Evolutionary conservation across 1,140 invertebrate species (phyloP).

Genomic region (Lordiphosa clarofinis): DNA sequence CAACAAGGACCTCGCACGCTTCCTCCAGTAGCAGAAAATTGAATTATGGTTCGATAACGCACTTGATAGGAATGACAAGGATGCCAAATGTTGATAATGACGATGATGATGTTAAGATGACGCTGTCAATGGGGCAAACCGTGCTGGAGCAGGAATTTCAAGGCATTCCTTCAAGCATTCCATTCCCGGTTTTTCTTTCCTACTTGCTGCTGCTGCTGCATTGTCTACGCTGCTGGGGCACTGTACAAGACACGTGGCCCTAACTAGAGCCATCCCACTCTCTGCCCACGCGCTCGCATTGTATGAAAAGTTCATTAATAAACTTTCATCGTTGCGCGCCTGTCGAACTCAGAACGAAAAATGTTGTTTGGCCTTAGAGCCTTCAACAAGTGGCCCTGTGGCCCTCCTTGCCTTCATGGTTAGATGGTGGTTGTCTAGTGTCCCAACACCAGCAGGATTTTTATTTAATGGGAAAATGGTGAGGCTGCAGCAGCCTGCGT

Average conservation of each 20-base stretch:
- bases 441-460: slow-evolving; percentile 46
- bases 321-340: slow-evolving; percentile 56
- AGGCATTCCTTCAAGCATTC: slow-evolving; percentile 64
- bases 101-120: slow-evolving; percentile 36
- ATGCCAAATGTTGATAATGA: slow-evolving; percentile 34
- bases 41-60: slow-evolving; percentile 47
- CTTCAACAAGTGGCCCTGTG: slow-evolving; percentile 60
- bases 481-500: slow-evolving; percentile 37
- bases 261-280: slow-evolving; percentile 16
- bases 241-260: slow-evolving; percentile 48
- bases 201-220: slow-evolving; percentile 38
- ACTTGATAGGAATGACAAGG: slow-evolving; percentile 54
- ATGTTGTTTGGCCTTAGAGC: slow-evolving; percentile 36
- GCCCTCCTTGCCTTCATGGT: slow-evolving; percentile 6
- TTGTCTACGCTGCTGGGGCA: slow-evolving; percentile 29
- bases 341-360: slow-evolving; percentile 60
- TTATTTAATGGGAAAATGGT: slow-evolving; percentile 66
- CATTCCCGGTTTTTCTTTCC: slow-evolving; percentile 18
- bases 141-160: slow-evolving; percentile 41
- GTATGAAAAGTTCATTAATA: slow-evolving; percentile 68
- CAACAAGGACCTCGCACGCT: slow-evolving; percentile 10
- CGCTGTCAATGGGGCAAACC: slow-evolving; percentile 48
- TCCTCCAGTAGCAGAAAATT: slow-evolving; percentile 48
- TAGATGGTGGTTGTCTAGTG: slow-evolving; percentile 26
- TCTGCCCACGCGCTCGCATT: slow-evolving; percentile 9